These are phyloP conservation scores for Drosophila burlai DNA, from an alignment of 1,140 invertebrate genomes.

Conservation along the genomic window DNA sequence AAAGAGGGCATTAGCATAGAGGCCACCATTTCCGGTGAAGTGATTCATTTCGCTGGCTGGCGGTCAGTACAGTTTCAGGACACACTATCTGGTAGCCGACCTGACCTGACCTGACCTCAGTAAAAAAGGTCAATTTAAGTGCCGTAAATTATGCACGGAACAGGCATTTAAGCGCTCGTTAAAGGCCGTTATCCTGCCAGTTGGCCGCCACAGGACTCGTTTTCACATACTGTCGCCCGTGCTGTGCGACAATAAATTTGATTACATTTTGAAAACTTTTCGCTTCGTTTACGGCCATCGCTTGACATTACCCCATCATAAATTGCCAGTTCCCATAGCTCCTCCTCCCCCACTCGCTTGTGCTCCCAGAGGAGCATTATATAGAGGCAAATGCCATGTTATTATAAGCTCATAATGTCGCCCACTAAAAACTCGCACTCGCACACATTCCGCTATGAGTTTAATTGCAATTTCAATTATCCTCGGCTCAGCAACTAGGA, in stretches of 20 bases:
- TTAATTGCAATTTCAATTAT: conserved; percentile 22
- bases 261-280: conserved; percentile 28
- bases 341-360: not conserved
- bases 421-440: conserved; percentile 19
- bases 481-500: conserved; percentile 5
- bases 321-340: conserved; percentile 6
- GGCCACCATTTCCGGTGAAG: not conserved
- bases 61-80: not conserved
- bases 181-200: conserved; percentile 49
- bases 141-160: conserved; percentile 66
- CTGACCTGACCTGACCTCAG: not conserved
- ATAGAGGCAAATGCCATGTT: conserved; percentile 2
- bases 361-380: not conserved
- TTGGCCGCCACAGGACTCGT: conserved; percentile 14
- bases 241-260: conserved; percentile 64
- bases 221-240: conserved; percentile 33
- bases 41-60: conserved; percentile 20
- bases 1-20: conserved; percentile 31
- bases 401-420: conserved; percentile 37
- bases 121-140: conserved; percentile 69
- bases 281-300: conserved; percentile 20
- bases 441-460: conserved; percentile 30
- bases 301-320: conserved; percentile 30
- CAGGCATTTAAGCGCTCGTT: conserved; percentile 71
- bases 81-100: not conserved